These are phyloP conservation scores for Cochlearius cochlearius DNA, from an alignment of 2,113 vertebrate genomes.

Conservation along the genomic window DNA sequence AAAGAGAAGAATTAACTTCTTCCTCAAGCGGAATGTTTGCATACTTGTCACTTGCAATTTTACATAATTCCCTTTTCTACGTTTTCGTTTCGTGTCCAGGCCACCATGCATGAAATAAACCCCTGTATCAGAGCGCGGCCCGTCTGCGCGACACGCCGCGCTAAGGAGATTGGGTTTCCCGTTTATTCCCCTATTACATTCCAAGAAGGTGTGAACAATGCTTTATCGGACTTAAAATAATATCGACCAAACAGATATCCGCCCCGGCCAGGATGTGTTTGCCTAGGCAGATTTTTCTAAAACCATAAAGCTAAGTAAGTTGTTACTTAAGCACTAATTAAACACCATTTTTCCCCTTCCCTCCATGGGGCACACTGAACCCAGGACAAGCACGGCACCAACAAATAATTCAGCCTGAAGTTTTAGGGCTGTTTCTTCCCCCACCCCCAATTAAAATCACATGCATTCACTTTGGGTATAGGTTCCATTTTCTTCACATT, in stretches of 20 bases:
- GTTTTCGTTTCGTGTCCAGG: conserved; percentile 28
- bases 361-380: not conserved
- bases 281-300: not conserved
- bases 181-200: conserved; percentile 10
- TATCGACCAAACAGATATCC: not conserved
- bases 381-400: not conserved
- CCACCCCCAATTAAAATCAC: not conserved
- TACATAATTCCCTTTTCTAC: conserved; percentile 32
- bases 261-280: not conserved
- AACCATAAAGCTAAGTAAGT: not conserved
- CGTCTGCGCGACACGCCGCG: not conserved
- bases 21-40: conserved; percentile 43
- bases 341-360: not conserved
- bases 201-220: conserved; percentile 57
- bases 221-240: conserved; percentile 25
- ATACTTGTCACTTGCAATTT: conserved; percentile 65
- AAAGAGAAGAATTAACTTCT: conserved; percentile 47
- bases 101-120: conserved; percentile 50
- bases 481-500: not conserved
- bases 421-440: not conserved
- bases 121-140: not conserved
- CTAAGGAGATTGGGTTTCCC: conserved; percentile 40
- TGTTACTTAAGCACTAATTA: not conserved
- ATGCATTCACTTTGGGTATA: not conserved
- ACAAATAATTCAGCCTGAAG: not conserved